Percentiles rank a stretch among this genome's conserved stretches.
phyloP scores from a whole-genome alignment of 2,113 vertebrate species.

The Butorides virescens region DNA sequence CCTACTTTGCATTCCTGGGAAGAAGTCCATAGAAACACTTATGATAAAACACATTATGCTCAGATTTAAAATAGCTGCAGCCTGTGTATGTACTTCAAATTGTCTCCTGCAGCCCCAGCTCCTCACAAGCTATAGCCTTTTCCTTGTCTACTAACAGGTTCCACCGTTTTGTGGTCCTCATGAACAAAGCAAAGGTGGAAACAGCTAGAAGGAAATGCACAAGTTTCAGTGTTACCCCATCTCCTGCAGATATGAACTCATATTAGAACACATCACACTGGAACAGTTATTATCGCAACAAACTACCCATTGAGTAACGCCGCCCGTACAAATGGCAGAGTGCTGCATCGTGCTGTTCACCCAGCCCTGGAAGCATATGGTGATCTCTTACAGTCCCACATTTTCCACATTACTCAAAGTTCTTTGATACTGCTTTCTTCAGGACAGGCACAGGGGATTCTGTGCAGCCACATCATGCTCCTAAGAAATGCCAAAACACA shows the following conservation, averaged over 20 bases:
- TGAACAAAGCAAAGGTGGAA: not conserved
- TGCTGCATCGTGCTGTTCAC: not conserved
- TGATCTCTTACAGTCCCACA: not conserved
- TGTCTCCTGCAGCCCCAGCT: not conserved
- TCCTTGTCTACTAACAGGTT: not conserved
- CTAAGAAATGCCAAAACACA: not conserved
- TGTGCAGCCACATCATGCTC: not conserved
- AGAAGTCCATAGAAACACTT: not conserved
- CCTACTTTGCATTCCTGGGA: not conserved
- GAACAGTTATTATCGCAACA: not conserved
- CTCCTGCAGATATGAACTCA: not conserved
- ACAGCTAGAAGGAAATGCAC: not conserved
- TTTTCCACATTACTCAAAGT: not conserved
- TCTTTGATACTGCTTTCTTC: not conserved
- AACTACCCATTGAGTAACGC: not conserved
- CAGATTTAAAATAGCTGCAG: not conserved
- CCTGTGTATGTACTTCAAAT: not conserved
- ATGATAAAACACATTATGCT: not conserved
- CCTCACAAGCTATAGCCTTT: not conserved
- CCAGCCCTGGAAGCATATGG: fast-evolving
- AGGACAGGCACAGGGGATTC: not conserved
- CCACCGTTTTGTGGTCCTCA: not conserved
- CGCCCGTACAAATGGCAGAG: not conserved
- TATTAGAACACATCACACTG: not conserved
- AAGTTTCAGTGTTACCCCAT: not conserved